Percentiles rank a stretch among this genome's conserved stretches.
phyloP scores from a whole-genome alignment of 2,888 invertebrate species.

The Clusia tigrina region DNA sequence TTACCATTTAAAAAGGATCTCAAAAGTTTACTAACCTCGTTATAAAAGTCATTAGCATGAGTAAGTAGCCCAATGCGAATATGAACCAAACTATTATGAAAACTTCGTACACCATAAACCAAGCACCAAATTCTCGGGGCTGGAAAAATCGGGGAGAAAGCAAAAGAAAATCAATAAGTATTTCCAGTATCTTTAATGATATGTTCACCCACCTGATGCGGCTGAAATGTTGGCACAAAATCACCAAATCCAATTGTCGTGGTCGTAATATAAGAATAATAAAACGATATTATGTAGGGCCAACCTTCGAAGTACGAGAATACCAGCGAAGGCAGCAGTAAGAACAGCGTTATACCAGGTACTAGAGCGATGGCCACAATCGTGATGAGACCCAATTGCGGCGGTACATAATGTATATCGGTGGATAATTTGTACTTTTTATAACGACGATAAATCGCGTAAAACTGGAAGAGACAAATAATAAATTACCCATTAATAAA shows the following conservation, averaged over 20 bases:
- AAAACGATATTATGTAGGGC: conserved; percentile 84
- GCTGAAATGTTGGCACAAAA: conserved; percentile 75
- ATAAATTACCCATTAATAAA: too few relatives aligned
- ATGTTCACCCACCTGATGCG: conserved; percentile 58
- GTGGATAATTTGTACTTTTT: conserved; percentile 73
- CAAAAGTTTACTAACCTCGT: conserved; percentile 65
- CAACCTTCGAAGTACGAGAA: conserved; percentile 87
- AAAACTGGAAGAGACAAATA: conserved; percentile 70
- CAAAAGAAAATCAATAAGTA: neutral
- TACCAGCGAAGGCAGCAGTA: conserved; percentile 84
- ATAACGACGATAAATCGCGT: conserved; percentile 81
- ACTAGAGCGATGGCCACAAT: conserved; percentile 85
- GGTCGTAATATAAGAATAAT: conserved; percentile 86
- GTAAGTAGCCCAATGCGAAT: conserved; percentile 88
- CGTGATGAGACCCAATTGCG: conserved; percentile 76
- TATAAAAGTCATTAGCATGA: conserved; percentile 89
- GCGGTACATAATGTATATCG: conserved; percentile 72
- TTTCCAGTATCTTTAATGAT: conserved; percentile 9
- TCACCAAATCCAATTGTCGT: conserved; percentile 95
- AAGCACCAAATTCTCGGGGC: conserved; percentile 67
- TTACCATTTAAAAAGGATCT: neutral
- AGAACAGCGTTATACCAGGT: conserved; percentile 88
- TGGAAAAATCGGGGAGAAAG: conserved; percentile 31
- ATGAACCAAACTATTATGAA: conserved; percentile 89
- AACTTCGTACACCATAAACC: conserved; percentile 78